phyloP scores from a whole-genome alignment of 2,113 vertebrate genomes.

The Ia io region DNA sequence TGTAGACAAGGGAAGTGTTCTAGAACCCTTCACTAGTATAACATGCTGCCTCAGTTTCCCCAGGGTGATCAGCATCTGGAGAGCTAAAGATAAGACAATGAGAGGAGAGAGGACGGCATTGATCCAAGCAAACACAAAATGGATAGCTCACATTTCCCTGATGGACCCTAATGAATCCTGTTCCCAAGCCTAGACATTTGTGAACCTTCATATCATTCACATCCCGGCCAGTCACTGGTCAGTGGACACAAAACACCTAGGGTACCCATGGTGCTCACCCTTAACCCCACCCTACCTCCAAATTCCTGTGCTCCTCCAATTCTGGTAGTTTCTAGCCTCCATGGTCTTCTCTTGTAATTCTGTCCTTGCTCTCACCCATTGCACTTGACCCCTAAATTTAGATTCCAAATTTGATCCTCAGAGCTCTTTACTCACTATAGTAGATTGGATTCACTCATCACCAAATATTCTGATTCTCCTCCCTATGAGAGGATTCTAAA shows the following conservation, averaged over 20 bases:
- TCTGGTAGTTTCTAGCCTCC: not conserved
- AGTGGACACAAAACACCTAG: not conserved
- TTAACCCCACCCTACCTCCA: not conserved
- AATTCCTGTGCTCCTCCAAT: not conserved
- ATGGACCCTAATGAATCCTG: not conserved
- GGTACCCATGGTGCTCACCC: not conserved
- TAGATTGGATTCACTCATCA: not conserved
- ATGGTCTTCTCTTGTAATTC: not conserved
- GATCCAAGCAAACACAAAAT: not conserved
- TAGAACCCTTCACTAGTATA: not conserved
- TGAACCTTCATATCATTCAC: not conserved
- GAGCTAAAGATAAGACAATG: not conserved
- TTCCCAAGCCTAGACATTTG: not conserved
- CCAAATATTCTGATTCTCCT: not conserved
- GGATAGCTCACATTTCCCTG: not conserved
- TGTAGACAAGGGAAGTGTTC: not conserved
- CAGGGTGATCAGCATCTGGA: not conserved
- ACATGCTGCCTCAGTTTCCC: not conserved
- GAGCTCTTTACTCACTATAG: not conserved
- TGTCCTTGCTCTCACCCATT: not conserved
- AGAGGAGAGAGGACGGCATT: not conserved
- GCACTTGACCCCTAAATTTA: not conserved
- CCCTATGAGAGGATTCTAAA: not conserved
- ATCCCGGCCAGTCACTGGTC: not conserved
- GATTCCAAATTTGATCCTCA: not conserved